phyloP scores from a whole-genome alignment of 2,888 invertebrate species.

The Spialia ferax region DNA sequence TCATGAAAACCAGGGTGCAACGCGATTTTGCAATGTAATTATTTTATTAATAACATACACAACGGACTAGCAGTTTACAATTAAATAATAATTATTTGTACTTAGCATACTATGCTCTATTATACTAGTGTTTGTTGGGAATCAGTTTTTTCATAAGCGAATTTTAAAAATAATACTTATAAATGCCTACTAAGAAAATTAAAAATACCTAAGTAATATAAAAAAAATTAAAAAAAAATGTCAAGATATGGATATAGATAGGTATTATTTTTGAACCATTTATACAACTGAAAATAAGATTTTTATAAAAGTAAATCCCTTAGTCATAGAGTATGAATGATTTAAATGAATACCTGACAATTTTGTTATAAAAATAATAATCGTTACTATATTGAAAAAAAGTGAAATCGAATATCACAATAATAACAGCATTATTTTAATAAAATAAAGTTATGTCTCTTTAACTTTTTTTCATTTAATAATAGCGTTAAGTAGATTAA shows the following conservation, averaged over 20 bases:
- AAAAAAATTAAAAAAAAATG: too few species aligned
- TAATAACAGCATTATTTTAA: too few species aligned
- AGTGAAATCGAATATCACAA: too few species aligned
- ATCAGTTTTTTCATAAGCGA: slow-evolving; percentile 70
- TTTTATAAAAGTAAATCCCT: slow-evolving; percentile 29
- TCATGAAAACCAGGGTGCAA: slow-evolving; percentile 85
- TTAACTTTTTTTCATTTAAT: too few species aligned
- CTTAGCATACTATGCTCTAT: slow-evolving; percentile 83
- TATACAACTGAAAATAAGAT: slow-evolving; percentile 30
- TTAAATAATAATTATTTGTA: slow-evolving; percentile 82
- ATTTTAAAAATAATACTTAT: neutral
- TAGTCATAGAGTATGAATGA: slow-evolving; percentile 40
- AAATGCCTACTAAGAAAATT: neutral
- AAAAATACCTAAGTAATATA: neutral
- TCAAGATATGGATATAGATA: too few species aligned
- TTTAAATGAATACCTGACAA: slow-evolving; percentile 35
- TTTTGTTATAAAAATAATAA: neutral
- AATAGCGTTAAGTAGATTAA: too few species aligned
- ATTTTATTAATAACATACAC: slow-evolving; percentile 62
- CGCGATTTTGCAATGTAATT: slow-evolving; percentile 75
- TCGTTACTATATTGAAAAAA: neutral
- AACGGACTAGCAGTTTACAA: slow-evolving; percentile 82
- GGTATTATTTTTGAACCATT: slow-evolving; percentile 38
- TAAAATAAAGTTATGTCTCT: too few species aligned
- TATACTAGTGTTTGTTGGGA: slow-evolving; percentile 81